Evolutionary conservation across 35 echinoderm and acorn worm genomes (phyloP).

Genomic region (Apostichopus japonicus): DNA sequence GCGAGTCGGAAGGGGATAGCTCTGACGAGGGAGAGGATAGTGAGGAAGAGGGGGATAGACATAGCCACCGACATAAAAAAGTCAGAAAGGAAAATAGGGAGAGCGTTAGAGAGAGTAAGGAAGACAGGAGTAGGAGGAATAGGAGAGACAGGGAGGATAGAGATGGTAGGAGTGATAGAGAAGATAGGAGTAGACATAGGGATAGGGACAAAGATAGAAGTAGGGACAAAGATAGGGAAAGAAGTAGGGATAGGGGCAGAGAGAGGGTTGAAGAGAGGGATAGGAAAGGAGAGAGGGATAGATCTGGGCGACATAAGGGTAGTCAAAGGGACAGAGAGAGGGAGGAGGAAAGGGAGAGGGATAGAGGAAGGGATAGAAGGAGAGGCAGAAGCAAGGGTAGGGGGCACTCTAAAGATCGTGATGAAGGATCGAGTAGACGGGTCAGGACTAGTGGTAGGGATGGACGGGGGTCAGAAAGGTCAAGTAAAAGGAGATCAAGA

Average conservation of each 20-base stretch:
- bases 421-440: not conserved
- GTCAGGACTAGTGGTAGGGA: conserved; percentile 3
- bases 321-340: not conserved
- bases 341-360: not conserved
- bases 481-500: conserved; percentile 36
- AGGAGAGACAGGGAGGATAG: not conserved
- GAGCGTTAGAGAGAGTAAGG: not conserved
- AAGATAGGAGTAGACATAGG: not conserved
- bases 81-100: not conserved
- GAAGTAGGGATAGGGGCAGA: not conserved
- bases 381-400: conserved; percentile 12
- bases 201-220: not conserved
- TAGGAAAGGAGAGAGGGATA: conserved; percentile 19
- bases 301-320: not conserved
- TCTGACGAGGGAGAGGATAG: conserved; percentile 9
- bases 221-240: not conserved
- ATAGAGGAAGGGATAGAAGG: not conserved
- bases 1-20: not conserved
- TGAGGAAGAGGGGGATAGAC: not conserved
- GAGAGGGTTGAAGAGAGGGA: not conserved
- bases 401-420: conserved; percentile 5
- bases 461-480: not conserved
- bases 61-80: not conserved
- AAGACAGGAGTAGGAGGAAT: not conserved
- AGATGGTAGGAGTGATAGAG: not conserved